These are phyloP conservation scores for Drosophila formosana DNA, from an alignment of 2,888 invertebrate species.

Conservation along the genomic window DNA sequence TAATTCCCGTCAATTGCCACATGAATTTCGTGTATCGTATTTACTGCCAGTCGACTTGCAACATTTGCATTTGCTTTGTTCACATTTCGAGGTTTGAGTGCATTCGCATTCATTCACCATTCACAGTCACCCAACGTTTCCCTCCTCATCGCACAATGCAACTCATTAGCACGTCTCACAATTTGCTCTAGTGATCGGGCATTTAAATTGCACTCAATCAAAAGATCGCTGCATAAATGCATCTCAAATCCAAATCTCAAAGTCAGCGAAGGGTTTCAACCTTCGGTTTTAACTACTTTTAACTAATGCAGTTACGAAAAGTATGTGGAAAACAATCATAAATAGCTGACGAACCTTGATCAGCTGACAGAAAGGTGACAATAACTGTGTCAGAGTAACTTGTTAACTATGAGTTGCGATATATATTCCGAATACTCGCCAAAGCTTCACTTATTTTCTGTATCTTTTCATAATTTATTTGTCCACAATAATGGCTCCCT, in stretches of 20 bases:
- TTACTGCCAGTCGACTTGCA: conserved; percentile 16
- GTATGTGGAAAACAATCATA: not conserved
- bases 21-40: conserved; percentile 39
- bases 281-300: conserved; percentile 17
- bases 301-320: not conserved
- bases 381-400: no score
- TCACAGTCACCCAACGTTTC: conserved; percentile 42
- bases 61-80: conserved; percentile 70
- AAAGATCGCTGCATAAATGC: conserved; percentile 24
- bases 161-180: conserved; percentile 58
- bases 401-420: no score
- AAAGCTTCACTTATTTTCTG: no score
- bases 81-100: conserved; percentile 9
- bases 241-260: conserved; percentile 1
- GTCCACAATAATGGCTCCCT: no score
- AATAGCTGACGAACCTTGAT: conserved; percentile 1
- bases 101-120: conserved; percentile 36
- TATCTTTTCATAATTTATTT: no score
- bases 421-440: no score
- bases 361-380: no score
- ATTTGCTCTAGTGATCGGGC: conserved; percentile 28
- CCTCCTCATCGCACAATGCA: conserved; percentile 60
- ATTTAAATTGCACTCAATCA: conserved; percentile 45
- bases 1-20: conserved; percentile 67
- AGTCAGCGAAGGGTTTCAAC: conserved; percentile 14